Base-by-base conservation (phyloP, 2,797 vertebrate genomes). In the Leptodactylus fallax region DNA sequence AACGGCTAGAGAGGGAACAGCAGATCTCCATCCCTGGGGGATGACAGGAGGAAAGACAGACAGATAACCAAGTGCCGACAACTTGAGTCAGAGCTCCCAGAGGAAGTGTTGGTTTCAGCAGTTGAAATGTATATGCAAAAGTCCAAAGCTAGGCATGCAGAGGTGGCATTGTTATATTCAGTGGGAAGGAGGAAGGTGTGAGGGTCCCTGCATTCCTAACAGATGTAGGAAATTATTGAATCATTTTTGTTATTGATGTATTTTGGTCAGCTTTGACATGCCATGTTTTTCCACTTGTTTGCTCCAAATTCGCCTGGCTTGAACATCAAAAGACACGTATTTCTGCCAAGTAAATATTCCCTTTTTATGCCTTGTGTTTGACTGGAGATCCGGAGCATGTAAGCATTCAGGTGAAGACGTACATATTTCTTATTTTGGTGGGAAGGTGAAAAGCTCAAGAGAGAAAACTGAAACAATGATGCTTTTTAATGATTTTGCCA, bases 1-100 rank as follows among this genome's bases (percentile, higher is more conserved):
- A 90, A 91, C 85, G 91, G 92, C 90, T 90, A 92, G 90, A 91
- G 91, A 94, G 92, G 94, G 93, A 94, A 92, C 91, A 92, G 92
- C 92, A 90, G 92, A 94, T 93, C 92, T 83, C 55, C 90, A 67
- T 93, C 92, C 93, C 92, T 83, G 81, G 91, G 90, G 91, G 90
- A 88, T 88, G 88, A 80, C 87, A 87, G 91, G 87, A 92, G 91
- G 88, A 91, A 92, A 92, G 92, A 92, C 93, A 94, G 93, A 93
- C 93, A 95, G 95, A 95, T 94, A 92, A 92, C 90, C 85, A 83
- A 56, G 93, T 92, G 95, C 95, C 91, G 96, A 96, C 94, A 95
- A 95, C 94, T 94, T 95, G 95, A 94, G 92, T 97, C 96, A 95
- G 88, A 92, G 60, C 77, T 94, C 93, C 94, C 94, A 95, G 90